Evolutionary conservation across 2,113 vertebrate species (phyloP).

Genomic region (Myrmophylax atrothorax): DNA sequence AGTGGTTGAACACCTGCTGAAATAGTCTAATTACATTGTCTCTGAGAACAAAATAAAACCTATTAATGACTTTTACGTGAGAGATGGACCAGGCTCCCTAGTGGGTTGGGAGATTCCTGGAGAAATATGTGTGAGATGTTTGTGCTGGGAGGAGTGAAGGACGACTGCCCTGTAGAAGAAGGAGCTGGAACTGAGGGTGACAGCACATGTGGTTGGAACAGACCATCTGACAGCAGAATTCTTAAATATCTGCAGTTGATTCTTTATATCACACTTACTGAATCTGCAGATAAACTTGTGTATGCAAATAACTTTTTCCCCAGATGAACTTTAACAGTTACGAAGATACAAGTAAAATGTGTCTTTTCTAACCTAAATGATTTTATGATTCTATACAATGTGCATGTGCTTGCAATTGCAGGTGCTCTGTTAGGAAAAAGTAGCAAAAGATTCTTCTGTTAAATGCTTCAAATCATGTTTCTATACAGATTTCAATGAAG

Average conservation of each 20-base stretch:
- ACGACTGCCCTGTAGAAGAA: accelerated
- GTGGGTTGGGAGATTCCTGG: neutral
- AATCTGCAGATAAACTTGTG: neutral
- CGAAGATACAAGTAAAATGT: neutral
- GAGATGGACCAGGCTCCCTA: neutral
- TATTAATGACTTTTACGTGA: neutral
- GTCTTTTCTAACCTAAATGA: neutral
- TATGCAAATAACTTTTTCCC: neutral
- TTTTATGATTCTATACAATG: neutral
- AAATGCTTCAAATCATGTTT: neutral
- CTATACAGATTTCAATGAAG: slow-evolving; percentile 78
- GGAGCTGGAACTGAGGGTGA: neutral
- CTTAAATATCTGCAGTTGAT: neutral
- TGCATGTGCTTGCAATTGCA: neutral
- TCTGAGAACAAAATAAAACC: neutral
- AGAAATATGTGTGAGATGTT: neutral
- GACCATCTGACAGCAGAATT: neutral
- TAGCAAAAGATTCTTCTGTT: neutral
- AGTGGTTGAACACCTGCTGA: neutral
- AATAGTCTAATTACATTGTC: neutral
- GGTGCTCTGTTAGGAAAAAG: neutral
- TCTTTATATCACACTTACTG: neutral
- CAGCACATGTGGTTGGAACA: neutral
- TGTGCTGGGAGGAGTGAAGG: neutral
- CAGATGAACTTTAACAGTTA: neutral